Evolutionary conservation across 2,113 vertebrate species (phyloP), one percentile per base, ranked within the genome.

Genomic region (Nannobrachium achirus): DNA sequence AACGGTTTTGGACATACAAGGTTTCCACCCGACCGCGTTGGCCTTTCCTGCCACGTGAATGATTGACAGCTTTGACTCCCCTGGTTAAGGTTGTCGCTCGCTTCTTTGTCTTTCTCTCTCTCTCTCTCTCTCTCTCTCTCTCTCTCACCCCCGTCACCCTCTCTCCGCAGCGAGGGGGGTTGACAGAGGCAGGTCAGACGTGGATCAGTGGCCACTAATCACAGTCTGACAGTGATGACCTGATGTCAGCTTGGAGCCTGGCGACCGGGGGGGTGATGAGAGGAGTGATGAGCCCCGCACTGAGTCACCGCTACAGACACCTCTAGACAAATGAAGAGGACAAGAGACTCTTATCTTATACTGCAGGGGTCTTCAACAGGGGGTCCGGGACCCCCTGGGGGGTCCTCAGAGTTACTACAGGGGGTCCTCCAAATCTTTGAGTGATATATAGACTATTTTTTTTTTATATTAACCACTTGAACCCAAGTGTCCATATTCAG

Each of bases 41-140:
- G 33, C 6, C 6, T 64, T 75, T 63, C 53, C 49, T 11, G 20
- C 45, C n/a, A 33, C 44, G 55, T 82, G 88, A 91, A 57, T 82
- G 88, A 91, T 60, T 86, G 88, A 87, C 83, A 56, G 75, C 46
- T 74, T 69, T 58, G 76, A 69, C 66, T 78, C 66, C 68, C 70
- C 71, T n/a, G n/a, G 56, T 73, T 58, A 71, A 51, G 50, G 41
- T 60, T 50, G 53, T 2, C 76, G 38, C 18, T 74, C 69, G 48
- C 49, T 44, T 66, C 49, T 3, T 67, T 40, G 44, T 9, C 39
- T 19, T 40, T 20, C 10, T 8, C 7, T 42, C 41, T 33, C 6
- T 40, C 48, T 18, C 58, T 52, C 44, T 39, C 14, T 19, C 57
- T 15, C 18, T 61, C 57, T 64, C 45, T 0, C 7, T 38, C 46